phyloP scores from a whole-genome alignment of 2,113 vertebrate genomes.

The Romanogobio albipinnatus region DNA sequence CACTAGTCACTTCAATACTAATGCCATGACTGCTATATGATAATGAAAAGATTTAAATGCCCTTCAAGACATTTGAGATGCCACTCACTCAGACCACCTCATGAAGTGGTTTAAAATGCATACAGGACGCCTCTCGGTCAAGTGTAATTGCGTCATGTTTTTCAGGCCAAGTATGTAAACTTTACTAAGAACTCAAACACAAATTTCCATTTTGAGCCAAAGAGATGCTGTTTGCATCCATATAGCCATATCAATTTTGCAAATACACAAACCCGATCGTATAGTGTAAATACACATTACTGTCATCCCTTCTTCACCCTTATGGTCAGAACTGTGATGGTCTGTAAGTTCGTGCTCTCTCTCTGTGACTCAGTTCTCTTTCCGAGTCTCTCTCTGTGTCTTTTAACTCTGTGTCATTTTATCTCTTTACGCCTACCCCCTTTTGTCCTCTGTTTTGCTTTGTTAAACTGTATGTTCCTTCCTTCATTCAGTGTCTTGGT shows the following conservation, averaged over 20 bases:
- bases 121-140: not conserved
- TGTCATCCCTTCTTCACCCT: not conserved
- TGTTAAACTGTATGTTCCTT: not conserved
- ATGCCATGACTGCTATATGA: not conserved
- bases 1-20: not conserved
- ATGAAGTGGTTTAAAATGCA: not conserved
- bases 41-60: no score
- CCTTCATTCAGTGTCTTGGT: conserved; percentile 21
- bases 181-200: not conserved
- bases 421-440: not conserved
- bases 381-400: not conserved
- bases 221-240: conserved; percentile 1
- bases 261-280: not conserved
- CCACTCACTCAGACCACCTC: not conserved
- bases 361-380: not conserved
- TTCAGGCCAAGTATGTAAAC: not conserved
- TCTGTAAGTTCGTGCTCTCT: not conserved
- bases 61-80: no score
- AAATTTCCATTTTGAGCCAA: not conserved
- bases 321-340: not conserved
- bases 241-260: not conserved
- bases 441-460: not conserved
- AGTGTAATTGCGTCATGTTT: not conserved
- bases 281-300: not conserved
- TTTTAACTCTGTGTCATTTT: not conserved